Conservation (phyloP, 1,140 invertebrate genomes). For the Plectrocnemia conspersa region DNA sequence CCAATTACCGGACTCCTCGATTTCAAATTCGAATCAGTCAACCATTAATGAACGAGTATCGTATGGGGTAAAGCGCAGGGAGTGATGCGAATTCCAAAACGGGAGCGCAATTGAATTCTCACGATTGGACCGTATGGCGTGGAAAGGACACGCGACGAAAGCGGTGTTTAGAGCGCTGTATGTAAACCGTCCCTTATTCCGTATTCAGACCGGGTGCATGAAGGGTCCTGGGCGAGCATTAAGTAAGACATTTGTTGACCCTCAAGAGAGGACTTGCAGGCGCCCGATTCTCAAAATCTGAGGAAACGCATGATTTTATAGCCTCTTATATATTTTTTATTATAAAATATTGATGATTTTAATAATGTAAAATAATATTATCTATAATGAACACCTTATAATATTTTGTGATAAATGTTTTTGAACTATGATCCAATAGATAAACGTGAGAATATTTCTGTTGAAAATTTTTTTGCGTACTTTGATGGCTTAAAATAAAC, state of each 20-base stretch:
- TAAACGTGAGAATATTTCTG: no score
- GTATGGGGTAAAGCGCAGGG: constrained; percentile 1
- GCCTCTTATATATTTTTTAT: no score
- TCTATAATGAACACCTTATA: no score
- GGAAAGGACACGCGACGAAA: not conserved
- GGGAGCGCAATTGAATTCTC: not conserved
- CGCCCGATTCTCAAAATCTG: no score
- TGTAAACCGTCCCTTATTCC: constrained; percentile 8
- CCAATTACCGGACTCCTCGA: not conserved
- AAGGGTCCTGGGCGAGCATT: constrained; percentile 13
- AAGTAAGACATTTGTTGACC: constrained; percentile 21
- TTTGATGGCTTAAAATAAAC: no score
- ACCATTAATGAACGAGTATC: not conserved
- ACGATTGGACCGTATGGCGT: not conserved
- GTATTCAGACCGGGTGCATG: constrained; percentile 11
- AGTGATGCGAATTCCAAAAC: not conserved
- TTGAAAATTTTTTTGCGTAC: no score
- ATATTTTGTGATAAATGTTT: no score
- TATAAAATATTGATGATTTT: no score
- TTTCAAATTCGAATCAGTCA: constrained; percentile 3
- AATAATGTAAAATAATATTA: no score
- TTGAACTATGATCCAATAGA: no score
- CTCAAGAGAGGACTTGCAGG: no score
- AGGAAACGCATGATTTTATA: no score
- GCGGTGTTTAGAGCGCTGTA: not conserved